A percentile compares a stretch with the other conserved stretches of the same genome.
These are phyloP conservation scores for Panthera tigris DNA, from an alignment of 2,113 vertebrate genomes.

Conservation along the genomic window DNA sequence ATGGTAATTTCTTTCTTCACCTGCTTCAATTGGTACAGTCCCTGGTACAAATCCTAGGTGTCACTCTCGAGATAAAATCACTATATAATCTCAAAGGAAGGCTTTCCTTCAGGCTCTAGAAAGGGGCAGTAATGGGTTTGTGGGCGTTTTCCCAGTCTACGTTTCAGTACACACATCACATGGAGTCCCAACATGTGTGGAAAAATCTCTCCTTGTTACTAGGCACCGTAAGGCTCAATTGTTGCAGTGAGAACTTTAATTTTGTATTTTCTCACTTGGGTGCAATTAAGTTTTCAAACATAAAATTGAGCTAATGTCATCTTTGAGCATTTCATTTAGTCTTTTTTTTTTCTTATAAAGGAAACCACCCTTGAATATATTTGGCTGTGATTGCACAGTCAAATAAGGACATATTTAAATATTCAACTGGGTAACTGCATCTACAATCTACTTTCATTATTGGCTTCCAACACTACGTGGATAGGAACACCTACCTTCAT, in stretches of 20 bases:
- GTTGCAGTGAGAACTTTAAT: conserved; percentile 52
- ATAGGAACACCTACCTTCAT: conserved; percentile 4
- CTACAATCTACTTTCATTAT: conserved; percentile 30
- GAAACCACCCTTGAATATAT: conserved; percentile 57
- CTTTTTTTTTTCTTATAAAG: conserved; percentile 52
- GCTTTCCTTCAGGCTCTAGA: neutral
- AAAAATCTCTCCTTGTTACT: conserved; percentile 17
- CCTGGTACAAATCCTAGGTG: neutral
- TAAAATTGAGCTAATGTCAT: conserved; percentile 71
- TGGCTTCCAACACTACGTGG: neutral
- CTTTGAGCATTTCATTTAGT: conserved; percentile 53
- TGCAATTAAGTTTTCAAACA: conserved; percentile 71
- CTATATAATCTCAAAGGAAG: neutral
- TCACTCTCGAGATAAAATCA: neutral
- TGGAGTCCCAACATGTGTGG: neutral
- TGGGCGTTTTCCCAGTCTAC: neutral
- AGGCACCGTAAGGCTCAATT: neutral
- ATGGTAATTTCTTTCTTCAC: neutral
- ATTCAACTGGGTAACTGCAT: conserved; percentile 11
- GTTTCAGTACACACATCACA: neutral
- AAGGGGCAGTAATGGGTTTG: neutral
- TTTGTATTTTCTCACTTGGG: conserved; percentile 65
- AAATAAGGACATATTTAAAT: conserved; percentile 69
- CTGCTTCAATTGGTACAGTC: neutral
- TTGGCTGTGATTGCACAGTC: conserved; percentile 57